Evolutionary conservation across 2,888 invertebrate genomes (phyloP), one percentile per base, ranked within the genome.

Genomic region (Tetrapedia diversipes): DNA sequence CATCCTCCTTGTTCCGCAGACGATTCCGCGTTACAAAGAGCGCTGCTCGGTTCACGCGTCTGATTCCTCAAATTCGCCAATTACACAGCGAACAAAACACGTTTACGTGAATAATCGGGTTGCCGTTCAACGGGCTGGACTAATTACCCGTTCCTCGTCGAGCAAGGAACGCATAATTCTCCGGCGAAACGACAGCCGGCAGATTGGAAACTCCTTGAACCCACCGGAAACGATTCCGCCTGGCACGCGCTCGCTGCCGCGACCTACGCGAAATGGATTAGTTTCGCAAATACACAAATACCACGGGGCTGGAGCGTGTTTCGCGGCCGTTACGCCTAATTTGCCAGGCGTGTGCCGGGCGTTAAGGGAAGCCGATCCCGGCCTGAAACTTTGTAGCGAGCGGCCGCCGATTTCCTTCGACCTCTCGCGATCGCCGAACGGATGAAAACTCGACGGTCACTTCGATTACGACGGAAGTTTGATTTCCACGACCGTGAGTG

Each of bases 171-270:
- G 68, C 73, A 80, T 77, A 80, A 80, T 80, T 80, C 77, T 77
- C 37, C 72, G 37, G 19, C 37, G 80, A 77, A 80, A 80, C 80
- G 80, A 77, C 81, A 77, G 69, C 71, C 77, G 39, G 72, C 72
- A 63, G 81, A 80, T 80, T 80, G 80, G 80, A 69, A 80, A 77
- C 81, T 77, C 80, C 80, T 80, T 72, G 81, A 71, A 56, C 54
- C 51, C 70, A 39, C 14, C 32, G 76, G n/a, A 45, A 80, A 80
- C 76, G 76, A 76, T 80, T 71, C 61, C 24, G 54, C 16, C 11
- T 60, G 59, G 67, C 63, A 66, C 56, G 66, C 63, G 63, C 39
- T 24, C 29, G 51, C 29, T 60, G 51, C 32, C n/a, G 37, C 56
- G 64, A 47, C 68, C 73, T n/a, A 74, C 51, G 59, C 51, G 74